Conservation (phyloP, 1,140 invertebrate species). For the Bombus waltoni region DNA sequence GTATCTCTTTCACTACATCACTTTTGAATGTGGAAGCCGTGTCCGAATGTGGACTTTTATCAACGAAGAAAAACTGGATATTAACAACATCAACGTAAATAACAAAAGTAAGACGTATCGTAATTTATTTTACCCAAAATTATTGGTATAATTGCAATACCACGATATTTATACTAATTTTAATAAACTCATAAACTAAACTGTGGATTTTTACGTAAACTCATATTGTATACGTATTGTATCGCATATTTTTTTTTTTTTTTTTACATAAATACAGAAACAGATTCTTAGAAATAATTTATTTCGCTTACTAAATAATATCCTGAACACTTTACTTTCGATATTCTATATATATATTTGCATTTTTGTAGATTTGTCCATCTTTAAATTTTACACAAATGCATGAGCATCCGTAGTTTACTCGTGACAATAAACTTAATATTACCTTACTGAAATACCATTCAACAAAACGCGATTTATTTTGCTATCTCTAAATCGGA, state of each 20-base stretch:
- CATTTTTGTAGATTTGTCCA: neutral
- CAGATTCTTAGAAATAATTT: too few species aligned
- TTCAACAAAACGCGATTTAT: neutral
- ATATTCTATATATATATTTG: too few species aligned
- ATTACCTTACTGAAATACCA: neutral
- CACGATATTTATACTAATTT: too few species aligned
- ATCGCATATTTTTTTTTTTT: too few species aligned
- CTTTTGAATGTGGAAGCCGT: neutral
- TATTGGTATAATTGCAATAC: too few species aligned
- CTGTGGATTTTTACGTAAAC: too few species aligned
- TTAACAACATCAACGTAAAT: neutral
- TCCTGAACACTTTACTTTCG: too few species aligned
- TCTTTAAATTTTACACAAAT: neutral
- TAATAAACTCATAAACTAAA: too few species aligned
- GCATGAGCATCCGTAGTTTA: neutral
- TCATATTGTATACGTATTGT: too few species aligned
- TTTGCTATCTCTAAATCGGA: neutral
- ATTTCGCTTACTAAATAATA: too few species aligned
- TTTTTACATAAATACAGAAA: too few species aligned
- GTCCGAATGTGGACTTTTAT: neutral
- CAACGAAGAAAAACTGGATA: neutral
- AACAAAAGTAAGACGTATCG: neutral
- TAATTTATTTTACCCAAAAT: neutral
- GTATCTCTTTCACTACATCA: neutral
- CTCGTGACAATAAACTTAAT: neutral